Percentiles rank a stretch among this genome's conserved stretches.
phyloP scores from a whole-genome alignment of 2,113 vertebrate species.

The Lathamus discolor region DNA sequence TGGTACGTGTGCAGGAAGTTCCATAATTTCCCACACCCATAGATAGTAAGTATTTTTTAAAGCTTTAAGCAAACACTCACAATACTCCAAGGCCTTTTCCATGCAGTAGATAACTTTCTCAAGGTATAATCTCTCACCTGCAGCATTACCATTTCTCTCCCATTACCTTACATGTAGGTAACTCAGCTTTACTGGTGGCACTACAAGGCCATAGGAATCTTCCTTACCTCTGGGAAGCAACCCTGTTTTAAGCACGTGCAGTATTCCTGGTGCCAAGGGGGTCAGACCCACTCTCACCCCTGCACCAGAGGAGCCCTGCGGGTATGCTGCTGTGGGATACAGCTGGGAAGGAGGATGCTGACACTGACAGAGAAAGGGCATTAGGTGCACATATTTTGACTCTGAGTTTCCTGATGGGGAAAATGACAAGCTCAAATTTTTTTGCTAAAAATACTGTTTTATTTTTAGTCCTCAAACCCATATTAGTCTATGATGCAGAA shows the following conservation, averaged over 20 bases:
- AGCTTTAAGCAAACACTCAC: neutral
- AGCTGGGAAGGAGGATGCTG: neutral
- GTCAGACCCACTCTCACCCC: rapidly evolving
- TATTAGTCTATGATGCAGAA: neutral
- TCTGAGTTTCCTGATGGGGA: neutral
- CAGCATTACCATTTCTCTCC: neutral
- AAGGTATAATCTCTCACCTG: neutral
- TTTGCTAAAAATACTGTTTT: constrained; percentile 18
- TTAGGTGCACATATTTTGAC: neutral
- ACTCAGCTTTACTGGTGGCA: neutral
- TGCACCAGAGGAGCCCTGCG: neutral
- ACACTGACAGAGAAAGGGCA: neutral
- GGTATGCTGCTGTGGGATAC: no score
- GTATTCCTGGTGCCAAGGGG: rapidly evolving
- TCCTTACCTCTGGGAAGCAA: neutral
- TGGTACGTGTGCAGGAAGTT: neutral
- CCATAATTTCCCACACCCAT: neutral
- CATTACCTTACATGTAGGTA: rapidly evolving
- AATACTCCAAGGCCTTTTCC: neutral
- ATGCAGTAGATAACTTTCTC: neutral
- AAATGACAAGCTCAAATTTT: neutral
- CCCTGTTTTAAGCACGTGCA: rapidly evolving
- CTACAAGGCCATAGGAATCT: no score
- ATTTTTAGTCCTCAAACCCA: constrained; percentile 17
- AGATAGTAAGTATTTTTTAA: neutral